Evolutionary conservation across 1,140 invertebrate genomes (phyloP).

Genomic region (Zaprionus capensis): DNA sequence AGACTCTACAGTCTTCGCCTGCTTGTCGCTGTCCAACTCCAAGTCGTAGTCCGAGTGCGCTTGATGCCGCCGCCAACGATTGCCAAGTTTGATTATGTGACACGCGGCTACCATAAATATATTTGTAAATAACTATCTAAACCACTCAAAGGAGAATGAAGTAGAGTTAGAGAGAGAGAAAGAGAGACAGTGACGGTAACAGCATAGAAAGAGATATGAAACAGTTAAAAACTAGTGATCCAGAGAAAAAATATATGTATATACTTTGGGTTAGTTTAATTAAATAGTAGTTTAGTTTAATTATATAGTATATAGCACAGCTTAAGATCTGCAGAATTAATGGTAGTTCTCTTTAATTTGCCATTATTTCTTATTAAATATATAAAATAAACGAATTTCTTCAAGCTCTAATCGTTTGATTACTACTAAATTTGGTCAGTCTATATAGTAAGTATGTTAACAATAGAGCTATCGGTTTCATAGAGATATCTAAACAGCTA

Average conservation of each 20-base stretch:
- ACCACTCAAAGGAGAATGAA: not conserved
- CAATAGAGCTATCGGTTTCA: not conserved
- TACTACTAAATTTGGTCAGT: not conserved
- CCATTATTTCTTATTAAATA: too few relatives aligned
- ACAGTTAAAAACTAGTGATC: too few relatives aligned
- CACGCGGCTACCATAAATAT: conserved; percentile 53
- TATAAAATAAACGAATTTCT: not conserved
- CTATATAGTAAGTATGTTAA: too few relatives aligned
- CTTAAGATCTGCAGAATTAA: too few relatives aligned
- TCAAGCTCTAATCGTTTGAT: not conserved
- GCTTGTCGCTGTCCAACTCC: conserved; percentile 28
- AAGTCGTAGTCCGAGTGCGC: conserved; percentile 10
- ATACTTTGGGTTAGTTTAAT: too few relatives aligned
- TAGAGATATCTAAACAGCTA: not conserved
- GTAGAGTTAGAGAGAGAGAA: not conserved
- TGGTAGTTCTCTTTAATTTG: too few relatives aligned
- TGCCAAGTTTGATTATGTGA: conserved; percentile 61
- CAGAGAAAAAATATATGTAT: too few relatives aligned
- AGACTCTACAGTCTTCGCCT: not conserved
- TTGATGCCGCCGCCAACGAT: conserved; percentile 56
- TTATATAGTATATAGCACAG: not conserved
- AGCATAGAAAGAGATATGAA: not conserved
- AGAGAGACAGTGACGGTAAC: too few relatives aligned
- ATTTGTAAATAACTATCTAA: conserved; percentile 24
- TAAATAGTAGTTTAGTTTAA: not conserved